Base-by-base conservation (phyloP, 2,113 vertebrate species). In the Ariopsis seemanni region DNA sequence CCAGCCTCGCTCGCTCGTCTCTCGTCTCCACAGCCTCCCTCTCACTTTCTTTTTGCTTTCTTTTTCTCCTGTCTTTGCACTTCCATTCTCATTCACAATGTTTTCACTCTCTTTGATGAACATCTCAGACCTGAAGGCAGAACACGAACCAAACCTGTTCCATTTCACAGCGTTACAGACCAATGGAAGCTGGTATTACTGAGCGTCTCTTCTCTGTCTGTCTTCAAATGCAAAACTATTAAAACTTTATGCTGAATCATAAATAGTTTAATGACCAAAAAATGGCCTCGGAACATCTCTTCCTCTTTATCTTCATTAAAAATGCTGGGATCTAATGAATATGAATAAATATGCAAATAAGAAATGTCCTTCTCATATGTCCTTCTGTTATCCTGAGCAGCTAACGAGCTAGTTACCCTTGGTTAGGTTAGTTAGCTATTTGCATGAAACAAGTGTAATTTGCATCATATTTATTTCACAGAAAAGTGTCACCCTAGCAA, bases 41-140 rank as follows among this genome's bases (percentile, higher is more conserved):
- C 42, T 34, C 18, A 85, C 86, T 88, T 82, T 84, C 87, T 83
- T 65, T 69, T 88, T 90, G 34, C 65, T 78, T 80, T 89, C 83
- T 67, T 87, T 84, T 83, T 75, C 85, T 84, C 75, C 72, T 50
- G 60, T 83, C 71, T 85, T 87, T 67, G 69, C 30, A 20, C 57
- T 34, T 88, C 82, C 53, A 30, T 83, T 88, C 77, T 71, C 85
- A 85, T 82, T 62, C 81, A 50, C 12, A 75, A 80, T 30, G 58
- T 50, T 2, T 77, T 88, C 85, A 58, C 71, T 83, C 15, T 22
- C 83, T 90, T 42, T 65, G 80, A 42, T 72, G 69, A 63, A 48
- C 34, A 6, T 53, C 58, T 67, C 50, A 42, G 42, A 87, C 27
- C 11, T 2, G 48, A 85, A 34, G 75, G 55, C 82, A 80, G 34